Percentiles rank a stretch among this genome's conserved stretches.
Conservation (phyloP, 2,888 invertebrate species). For the Automeris io region DNA sequence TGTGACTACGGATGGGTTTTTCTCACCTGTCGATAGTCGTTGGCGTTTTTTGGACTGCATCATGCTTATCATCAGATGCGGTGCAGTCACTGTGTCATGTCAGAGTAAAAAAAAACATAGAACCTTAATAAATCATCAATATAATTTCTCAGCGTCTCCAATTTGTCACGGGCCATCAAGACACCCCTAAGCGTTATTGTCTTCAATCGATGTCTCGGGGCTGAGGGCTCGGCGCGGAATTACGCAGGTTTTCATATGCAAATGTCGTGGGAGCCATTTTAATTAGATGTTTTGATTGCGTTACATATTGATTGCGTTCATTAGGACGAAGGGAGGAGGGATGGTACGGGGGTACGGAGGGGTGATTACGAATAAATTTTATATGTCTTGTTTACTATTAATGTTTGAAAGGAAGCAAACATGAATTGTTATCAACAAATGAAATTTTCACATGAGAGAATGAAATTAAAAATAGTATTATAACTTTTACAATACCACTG, state of each 20-base stretch:
- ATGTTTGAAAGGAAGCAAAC: no score
- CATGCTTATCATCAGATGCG: no score
- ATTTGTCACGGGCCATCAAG: constrained; percentile 2
- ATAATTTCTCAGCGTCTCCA: constrained; percentile 3
- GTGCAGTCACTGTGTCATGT: no score
- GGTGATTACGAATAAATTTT: constrained; percentile 29
- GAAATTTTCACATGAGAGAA: no score
- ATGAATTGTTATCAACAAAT: no score
- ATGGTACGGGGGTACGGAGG: constrained; percentile 20
- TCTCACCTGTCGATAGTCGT: no score
- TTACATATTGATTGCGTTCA: constrained; percentile 68
- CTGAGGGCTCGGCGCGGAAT: constrained; percentile 40
- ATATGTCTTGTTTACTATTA: not conserved
- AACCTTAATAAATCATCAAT: not conserved
- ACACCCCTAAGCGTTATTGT: constrained; percentile 25
- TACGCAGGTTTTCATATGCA: constrained; percentile 73
- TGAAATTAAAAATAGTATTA: no score
- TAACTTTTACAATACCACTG: no score
- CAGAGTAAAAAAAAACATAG: no score
- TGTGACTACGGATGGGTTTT: no score
- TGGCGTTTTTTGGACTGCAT: no score
- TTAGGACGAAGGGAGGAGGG: constrained; percentile 34
- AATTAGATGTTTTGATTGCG: constrained; percentile 68
- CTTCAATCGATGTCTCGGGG: constrained; percentile 28
- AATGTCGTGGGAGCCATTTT: constrained; percentile 67